Evolutionary conservation across 2,113 vertebrate genomes (phyloP).

Genomic region (Platichthys stellatus): DNA sequence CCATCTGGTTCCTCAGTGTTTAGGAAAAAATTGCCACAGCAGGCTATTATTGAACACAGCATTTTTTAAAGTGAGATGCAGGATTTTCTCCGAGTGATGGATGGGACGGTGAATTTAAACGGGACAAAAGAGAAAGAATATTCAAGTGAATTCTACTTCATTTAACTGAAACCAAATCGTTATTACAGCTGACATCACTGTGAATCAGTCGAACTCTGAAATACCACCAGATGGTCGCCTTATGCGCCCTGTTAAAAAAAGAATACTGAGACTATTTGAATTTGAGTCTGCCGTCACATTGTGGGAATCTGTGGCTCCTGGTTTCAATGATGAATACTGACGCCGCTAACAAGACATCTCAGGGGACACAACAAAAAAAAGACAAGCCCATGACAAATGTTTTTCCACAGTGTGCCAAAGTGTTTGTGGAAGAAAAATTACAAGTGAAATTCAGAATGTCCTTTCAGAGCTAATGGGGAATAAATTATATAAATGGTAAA

Average conservation of each 20-base stretch:
- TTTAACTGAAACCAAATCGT: neutral
- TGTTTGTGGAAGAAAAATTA: slow-evolving; percentile 56
- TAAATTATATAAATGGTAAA: slow-evolving; percentile 64
- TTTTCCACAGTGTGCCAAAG: slow-evolving; percentile 55
- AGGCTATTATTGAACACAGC: neutral
- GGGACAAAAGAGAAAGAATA: neutral
- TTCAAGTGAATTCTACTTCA: neutral
- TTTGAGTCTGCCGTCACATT: slow-evolving; percentile 30
- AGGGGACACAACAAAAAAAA: slow-evolving; percentile 51
- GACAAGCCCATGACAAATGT: slow-evolving; percentile 55
- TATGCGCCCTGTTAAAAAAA: slow-evolving; percentile 31
- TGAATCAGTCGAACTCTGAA: slow-evolving; percentile 22
- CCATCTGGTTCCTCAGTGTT: neutral
- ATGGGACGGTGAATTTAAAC: neutral
- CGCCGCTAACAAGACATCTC: slow-evolving; percentile 51
- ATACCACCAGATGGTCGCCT: neutral
- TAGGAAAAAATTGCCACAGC: neutral
- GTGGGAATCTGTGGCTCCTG: neutral
- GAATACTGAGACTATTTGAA: slow-evolving; percentile 31
- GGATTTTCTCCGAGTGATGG: neutral
- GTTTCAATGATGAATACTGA: slow-evolving; percentile 59
- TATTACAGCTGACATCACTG: neutral
- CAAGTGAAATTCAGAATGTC: slow-evolving; percentile 45
- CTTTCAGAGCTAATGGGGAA: slow-evolving; percentile 56
- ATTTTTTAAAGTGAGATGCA: neutral